Conservation (phyloP, 2,113 vertebrate species). For the Pandion haliaetus region DNA sequence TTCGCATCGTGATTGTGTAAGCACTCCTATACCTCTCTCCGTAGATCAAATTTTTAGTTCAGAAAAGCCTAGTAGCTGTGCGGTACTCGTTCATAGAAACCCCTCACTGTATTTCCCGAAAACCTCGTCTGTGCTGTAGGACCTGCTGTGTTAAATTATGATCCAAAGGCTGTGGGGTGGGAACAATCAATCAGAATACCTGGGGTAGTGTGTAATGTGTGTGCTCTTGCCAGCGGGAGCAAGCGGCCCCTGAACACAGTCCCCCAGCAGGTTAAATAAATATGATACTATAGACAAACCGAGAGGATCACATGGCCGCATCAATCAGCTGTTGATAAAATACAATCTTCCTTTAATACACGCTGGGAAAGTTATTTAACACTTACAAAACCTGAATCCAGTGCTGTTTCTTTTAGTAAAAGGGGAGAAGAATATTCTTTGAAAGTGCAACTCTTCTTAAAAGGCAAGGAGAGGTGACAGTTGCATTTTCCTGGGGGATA, state of each 20-base stretch:
- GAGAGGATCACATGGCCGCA: slow-evolving; percentile 88
- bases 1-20: background rate
- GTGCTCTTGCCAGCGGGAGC: slow-evolving; percentile 88
- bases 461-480: slow-evolving; percentile 33
- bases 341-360: slow-evolving; percentile 82
- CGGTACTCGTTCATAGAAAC: slow-evolving; percentile 59
- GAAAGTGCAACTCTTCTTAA: slow-evolving; percentile 75
- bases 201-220: slow-evolving; percentile 91
- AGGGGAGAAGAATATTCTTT: slow-evolving; percentile 57
- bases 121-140: slow-evolving; percentile 74
- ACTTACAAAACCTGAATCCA: slow-evolving; percentile 75
- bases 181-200: slow-evolving; percentile 96
- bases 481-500: slow-evolving; percentile 6
- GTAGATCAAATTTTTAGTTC: slow-evolving; percentile 9
- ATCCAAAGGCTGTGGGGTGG: slow-evolving; percentile 89
- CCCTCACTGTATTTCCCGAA: slow-evolving; percentile 64
- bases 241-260: slow-evolving; percentile 83
- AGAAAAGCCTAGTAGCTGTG: slow-evolving; percentile 36
- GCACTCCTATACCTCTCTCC: background rate
- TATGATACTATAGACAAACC: slow-evolving; percentile 91
- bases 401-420: slow-evolving; percentile 53
- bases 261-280: slow-evolving; percentile 98
- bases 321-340: slow-evolving; percentile 89
- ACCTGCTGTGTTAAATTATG: slow-evolving; percentile 98
- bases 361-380: slow-evolving; percentile 86